Base-by-base conservation (phyloP, 2,888 invertebrate genomes). In the Penaeus monodon region DNA sequence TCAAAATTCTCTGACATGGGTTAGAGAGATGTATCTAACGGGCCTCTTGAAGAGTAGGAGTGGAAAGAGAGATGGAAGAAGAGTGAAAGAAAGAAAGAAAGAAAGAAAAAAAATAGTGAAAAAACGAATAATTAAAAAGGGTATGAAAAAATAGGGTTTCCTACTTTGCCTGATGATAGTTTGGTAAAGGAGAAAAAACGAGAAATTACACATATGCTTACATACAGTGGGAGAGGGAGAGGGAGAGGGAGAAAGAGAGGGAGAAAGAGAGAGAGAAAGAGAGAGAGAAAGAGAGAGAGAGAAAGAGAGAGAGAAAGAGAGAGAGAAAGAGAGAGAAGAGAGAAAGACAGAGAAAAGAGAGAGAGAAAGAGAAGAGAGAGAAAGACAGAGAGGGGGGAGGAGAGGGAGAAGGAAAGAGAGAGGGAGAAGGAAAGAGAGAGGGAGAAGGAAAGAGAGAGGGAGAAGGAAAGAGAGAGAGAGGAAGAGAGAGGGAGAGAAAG, bases 261-360 rank as follows among this genome's bases (percentile, higher is more conserved):
- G 27, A 57, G 79, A 80, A 20, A 64, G 64, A 66, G 29, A 44
- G 14, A 73, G 73, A 27, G 73, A 27, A 2, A 68, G 68, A 76
- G 76, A 33, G 38, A 38, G 76, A 33, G 76, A 38, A 1, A 38
- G 76, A 33, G 38, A 22, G 29, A 44, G 80, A 33, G 65, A 29
- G 80, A 33, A 33, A n/a, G 22, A n/a, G 80, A 80, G 68, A 76
- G 76, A 33, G 38, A 38, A 44, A 33, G 76, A 38, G 22, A 38
- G 76, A 33, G 38, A 22, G 29, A 44, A 66, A 33, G 65, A 29
- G 65, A 33, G 33, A n/a, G n/a, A n/a, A n/a, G n/a, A n/a, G n/a
- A n/a, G n/a, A n/a, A n/a, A n/a, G n/a, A n/a, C n/a, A n/a, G n/a
- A n/a, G n/a, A n/a, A n/a, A n/a, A n/a, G n/a, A n/a, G 68, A 76